A percentile compares a stretch with the other conserved stretches of the same genome.
Conservation (phyloP, 2,888 invertebrate species). For the Ormyrus pomaceus region DNA sequence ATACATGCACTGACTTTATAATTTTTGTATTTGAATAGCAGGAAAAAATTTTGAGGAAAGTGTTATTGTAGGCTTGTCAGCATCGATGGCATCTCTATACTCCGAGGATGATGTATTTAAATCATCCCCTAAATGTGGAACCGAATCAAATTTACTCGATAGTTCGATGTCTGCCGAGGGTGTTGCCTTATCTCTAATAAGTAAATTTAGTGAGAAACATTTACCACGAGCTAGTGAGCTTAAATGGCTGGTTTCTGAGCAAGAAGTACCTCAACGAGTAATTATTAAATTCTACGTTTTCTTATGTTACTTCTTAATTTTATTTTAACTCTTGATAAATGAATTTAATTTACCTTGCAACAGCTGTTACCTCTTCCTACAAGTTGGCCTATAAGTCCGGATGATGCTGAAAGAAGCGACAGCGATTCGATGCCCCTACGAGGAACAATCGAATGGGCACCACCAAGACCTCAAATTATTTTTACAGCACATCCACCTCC, state of each 20-base stretch:
- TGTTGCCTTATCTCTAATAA: conserved; percentile 86
- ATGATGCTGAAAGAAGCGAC: conserved; percentile 78
- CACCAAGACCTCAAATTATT: conserved; percentile 89
- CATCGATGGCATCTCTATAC: conserved; percentile 82
- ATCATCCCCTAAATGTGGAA: conserved; percentile 71
- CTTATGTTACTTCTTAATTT: too few relatives aligned
- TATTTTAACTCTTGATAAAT: too few relatives aligned
- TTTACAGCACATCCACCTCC: conserved; percentile 85
- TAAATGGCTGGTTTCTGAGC: conserved; percentile 87
- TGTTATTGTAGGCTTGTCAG: conserved; percentile 76
- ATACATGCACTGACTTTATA: background rate
- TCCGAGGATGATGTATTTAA: conserved; percentile 78
- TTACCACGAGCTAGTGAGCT: conserved; percentile 87
- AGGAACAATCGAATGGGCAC: conserved; percentile 90
- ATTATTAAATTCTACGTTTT: conserved; percentile 1
- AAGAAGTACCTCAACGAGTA: conserved; percentile 85
- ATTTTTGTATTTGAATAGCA: background rate
- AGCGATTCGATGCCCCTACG: conserved; percentile 78
- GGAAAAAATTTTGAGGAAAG: too few relatives aligned
- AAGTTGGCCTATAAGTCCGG: conserved; percentile 83
- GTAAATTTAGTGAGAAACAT: conserved; percentile 86
- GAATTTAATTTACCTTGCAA: background rate
- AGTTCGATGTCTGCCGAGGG: conserved; percentile 85
- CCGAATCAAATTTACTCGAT: conserved; percentile 73
- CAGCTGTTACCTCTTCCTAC: conserved; percentile 85